phyloP scores from a whole-genome alignment of 2,888 invertebrate species.

The Aromia moschata region DNA sequence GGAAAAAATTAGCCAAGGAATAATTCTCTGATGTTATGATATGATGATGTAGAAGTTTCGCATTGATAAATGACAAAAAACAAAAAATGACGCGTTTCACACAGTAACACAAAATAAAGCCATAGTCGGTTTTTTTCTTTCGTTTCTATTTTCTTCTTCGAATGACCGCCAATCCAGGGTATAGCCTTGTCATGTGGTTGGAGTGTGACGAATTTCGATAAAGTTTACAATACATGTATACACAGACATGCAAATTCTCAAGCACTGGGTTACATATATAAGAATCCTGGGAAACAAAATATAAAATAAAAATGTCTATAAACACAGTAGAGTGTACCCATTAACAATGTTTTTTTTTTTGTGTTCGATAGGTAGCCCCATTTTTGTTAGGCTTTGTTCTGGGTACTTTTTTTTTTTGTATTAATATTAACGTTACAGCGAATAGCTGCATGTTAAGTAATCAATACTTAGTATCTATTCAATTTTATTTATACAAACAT shows the following conservation, averaged over 20 bases:
- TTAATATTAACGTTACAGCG: constrained; percentile 2
- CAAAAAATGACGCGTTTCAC: constrained; percentile 39
- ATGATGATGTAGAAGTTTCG: constrained; percentile 34
- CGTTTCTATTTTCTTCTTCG: constrained; percentile 19
- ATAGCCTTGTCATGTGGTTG: constrained; percentile 42
- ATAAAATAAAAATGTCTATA: constrained; percentile 20
- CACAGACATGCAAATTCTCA: constrained; percentile 54
- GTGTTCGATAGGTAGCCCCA: background rate
- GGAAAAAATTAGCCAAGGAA: constrained; percentile 28
- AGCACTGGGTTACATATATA: constrained; percentile 55
- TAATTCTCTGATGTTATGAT: constrained; percentile 32
- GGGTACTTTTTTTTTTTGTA: constrained; percentile 16
- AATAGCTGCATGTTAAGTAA: background rate
- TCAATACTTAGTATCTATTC: no score
- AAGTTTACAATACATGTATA: constrained; percentile 36
- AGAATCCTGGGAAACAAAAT: constrained; percentile 44
- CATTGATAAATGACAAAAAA: constrained; percentile 31
- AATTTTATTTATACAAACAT: no score
- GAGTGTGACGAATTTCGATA: constrained; percentile 31
- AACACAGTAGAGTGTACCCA: constrained; percentile 14
- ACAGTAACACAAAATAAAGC: constrained; percentile 39
- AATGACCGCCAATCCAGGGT: constrained; percentile 46
- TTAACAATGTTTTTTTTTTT: background rate
- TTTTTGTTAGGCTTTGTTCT: constrained; percentile 1
- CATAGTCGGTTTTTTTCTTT: constrained; percentile 34